Evolutionary conservation across 2,797 vertebrate genomes (phyloP), one percentile per base, ranked within the genome.

Genomic region (Vultur gryphus): DNA sequence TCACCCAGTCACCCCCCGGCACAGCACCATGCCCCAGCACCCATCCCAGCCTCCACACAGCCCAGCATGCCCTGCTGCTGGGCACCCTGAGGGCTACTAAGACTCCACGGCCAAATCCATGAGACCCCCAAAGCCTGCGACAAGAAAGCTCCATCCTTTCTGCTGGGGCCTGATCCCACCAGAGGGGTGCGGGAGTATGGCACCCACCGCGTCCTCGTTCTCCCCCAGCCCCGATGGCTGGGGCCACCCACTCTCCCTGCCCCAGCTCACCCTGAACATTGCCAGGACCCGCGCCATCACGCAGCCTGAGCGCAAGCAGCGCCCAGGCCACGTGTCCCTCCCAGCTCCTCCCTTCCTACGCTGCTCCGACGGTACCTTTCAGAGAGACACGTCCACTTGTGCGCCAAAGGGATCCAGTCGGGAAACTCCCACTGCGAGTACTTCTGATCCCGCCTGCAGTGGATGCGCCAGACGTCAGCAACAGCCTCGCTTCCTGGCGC

Each of bases 361-460:
- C 59, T 3, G 6, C 70, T 79, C 70, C 16, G 7, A 3, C 0
- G 3, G 95, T 95, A 99, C 99, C 98, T 99, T 11, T 97, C 97
- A 2, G 99, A 97, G 23, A 99, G 97, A 26, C 98, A 97, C 1
- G 80, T 95, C 99, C 99, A 99, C 92, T 98, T 95, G 54, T 92
- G 98, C 10, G 91, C 94, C 70, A 98, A 97, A 4, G 99, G 99
- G 71, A 99, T 97, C 99, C 99, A 99, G 28, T 99, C 98, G 0
- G 99, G 98, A 87, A 99, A 99, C 76, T 98, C 99, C 99, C 99
- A 99, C 90, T 97, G 97, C 0, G 99, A 99, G 97, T 97, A 87
- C 89, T 98, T 97, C 93, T 98, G 98, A 43, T 99, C 98, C 31
- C 99, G 98, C 96, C 99, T 99, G 93, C 79, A 84, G 87, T 0